phyloP scores from a whole-genome alignment of 2,113 vertebrate species.

The Orcinus orca region DNA sequence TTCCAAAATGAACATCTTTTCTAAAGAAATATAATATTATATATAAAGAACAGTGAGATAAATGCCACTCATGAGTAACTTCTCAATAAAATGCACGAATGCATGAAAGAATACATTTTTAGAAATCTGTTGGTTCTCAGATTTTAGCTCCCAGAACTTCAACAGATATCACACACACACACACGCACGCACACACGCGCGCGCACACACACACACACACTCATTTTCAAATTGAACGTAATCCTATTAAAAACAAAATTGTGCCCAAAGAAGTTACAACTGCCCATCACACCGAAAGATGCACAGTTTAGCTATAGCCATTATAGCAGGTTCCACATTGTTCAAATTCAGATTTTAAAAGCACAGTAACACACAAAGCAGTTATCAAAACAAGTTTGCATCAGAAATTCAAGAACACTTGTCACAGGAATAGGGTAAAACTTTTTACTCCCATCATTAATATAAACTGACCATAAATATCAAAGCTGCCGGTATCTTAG shows the following conservation, averaged over 20 bases:
- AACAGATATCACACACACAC: not conserved
- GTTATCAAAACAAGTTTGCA: not conserved
- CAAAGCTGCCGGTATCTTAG: not conserved
- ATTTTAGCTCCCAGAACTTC: not conserved
- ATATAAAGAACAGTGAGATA: not conserved
- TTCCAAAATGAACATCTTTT: not conserved
- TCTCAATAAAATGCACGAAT: constrained; percentile 1
- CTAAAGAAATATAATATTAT: not conserved
- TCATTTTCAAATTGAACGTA: constrained; percentile 23
- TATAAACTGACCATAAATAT: constrained; percentile 4
- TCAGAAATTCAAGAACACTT: constrained; percentile 29
- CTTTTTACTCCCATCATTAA: not conserved
- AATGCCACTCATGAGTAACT: not conserved
- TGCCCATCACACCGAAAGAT: not conserved
- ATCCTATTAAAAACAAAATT: not conserved
- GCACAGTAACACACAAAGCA: not conserved
- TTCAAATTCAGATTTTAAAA: constrained; percentile 10
- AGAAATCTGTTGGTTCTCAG: not conserved
- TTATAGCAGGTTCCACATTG: not conserved
- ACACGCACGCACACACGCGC: too few relatives aligned
- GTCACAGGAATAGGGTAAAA: not conserved
- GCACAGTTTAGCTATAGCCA: not conserved
- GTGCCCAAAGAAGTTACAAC: not conserved
- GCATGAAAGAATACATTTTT: not conserved
- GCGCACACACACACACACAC: not conserved